phyloP scores from a whole-genome alignment of 2,113 vertebrate genomes.

The Nyctibius bracteatus region DNA sequence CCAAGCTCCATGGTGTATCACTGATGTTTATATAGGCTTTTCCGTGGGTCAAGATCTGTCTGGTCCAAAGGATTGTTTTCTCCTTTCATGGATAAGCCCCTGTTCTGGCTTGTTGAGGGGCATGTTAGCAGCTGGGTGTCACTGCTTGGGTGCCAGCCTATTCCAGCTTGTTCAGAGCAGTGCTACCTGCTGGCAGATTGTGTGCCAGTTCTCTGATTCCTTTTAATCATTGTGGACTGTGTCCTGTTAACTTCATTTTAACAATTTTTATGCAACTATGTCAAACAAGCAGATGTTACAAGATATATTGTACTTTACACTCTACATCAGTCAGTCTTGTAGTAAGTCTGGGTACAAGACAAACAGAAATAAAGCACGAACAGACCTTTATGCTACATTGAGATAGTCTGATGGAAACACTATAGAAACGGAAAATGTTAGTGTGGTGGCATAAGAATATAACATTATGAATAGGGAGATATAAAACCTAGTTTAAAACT shows the following conservation, averaged over 20 bases:
- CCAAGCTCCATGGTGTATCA: background rate
- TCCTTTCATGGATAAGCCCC: background rate
- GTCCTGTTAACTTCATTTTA: background rate
- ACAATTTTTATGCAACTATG: background rate
- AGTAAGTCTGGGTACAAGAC: background rate
- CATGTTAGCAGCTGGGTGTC: background rate
- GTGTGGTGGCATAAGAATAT: background rate
- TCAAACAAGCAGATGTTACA: background rate
- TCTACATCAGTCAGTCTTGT: background rate
- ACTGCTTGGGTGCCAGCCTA: rapidly evolving
- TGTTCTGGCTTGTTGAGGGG: background rate
- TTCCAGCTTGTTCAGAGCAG: background rate
- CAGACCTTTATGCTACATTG: background rate
- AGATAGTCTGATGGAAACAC: background rate
- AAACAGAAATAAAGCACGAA: background rate
- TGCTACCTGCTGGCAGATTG: background rate
- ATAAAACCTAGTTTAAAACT: background rate
- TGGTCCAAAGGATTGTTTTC: background rate
- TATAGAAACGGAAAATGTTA: background rate
- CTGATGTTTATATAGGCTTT: background rate
- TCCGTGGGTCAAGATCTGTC: background rate
- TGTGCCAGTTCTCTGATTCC: background rate
- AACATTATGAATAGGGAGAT: background rate
- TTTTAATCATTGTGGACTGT: background rate
- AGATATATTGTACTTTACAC: background rate